These are phyloP conservation scores for Andinoacara biseriatus DNA, from an alignment of 2,113 vertebrate species.

Conservation along the genomic window DNA sequence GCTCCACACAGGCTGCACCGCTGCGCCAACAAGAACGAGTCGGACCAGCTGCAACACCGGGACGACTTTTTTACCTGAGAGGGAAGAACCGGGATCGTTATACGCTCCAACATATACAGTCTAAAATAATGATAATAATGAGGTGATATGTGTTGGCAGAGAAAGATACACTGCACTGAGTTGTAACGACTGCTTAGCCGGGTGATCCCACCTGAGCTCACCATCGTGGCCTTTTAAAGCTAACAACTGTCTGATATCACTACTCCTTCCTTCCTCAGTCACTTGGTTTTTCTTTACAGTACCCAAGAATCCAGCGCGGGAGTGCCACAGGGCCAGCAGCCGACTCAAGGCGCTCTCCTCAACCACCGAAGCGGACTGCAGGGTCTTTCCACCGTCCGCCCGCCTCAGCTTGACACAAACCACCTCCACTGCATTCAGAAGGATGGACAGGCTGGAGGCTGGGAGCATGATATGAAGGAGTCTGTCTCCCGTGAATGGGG, in stretches of 20 bases:
- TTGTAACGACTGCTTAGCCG: neutral
- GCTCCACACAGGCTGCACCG: neutral
- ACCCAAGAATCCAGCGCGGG: neutral
- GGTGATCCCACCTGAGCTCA: neutral
- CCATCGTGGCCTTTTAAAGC: neutral
- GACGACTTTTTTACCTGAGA: neutral
- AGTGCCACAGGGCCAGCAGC: neutral
- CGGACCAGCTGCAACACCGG: neutral
- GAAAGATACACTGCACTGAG: neutral
- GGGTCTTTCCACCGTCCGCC: neutral
- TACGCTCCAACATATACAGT: neutral
- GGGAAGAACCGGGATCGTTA: neutral
- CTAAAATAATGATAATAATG: neutral
- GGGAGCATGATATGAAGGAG: neutral
- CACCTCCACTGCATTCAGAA: neutral
- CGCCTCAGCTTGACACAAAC: neutral
- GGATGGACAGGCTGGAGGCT: neutral
- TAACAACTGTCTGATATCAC: neutral
- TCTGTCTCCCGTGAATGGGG: neutral
- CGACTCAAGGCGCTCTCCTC: neutral
- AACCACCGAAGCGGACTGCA: neutral
- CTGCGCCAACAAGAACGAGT: neutral
- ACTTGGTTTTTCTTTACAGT: neutral
- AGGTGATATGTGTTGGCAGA: neutral
- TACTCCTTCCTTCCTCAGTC: neutral